A percentile compares a stretch with the other conserved stretches of the same genome.
Evolutionary conservation across 23 tunicate genomes (phyloP).

Genomic region (Corella eumyota): DNA sequence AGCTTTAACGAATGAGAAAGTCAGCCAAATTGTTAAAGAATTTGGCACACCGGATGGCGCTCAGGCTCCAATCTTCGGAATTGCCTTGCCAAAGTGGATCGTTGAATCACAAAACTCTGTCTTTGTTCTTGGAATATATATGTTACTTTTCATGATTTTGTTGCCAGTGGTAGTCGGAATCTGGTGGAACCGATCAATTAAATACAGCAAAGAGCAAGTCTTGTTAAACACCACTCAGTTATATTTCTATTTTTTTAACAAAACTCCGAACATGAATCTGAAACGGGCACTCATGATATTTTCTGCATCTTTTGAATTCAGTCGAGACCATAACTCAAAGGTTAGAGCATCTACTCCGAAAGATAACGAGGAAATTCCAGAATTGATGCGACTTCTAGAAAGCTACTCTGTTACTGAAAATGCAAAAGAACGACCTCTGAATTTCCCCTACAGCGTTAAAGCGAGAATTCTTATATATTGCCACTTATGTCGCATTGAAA

Average conservation of each 20-base stretch:
- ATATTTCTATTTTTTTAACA: conserved; percentile 69
- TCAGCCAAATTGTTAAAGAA: conserved; percentile 70
- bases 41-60: conserved; percentile 96
- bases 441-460: conserved; percentile 86
- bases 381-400: conserved; percentile 47
- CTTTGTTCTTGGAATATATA: conserved; percentile 76
- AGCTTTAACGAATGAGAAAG: conserved; percentile 68
- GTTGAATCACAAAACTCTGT: conserved; percentile 88
- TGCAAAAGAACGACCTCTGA: conserved; percentile 75
- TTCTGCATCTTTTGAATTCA: conserved; percentile 92
- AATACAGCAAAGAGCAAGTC: conserved; percentile 94
- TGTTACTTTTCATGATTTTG: conserved; percentile 62
- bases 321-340: conserved; percentile 66
- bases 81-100: conserved; percentile 97
- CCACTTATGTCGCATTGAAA: conserved; percentile 46
- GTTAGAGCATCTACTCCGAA: conserved; percentile 70
- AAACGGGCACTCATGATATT: conserved; percentile 83
- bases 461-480: conserved; percentile 69
- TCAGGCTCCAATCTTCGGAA: conserved; percentile 78
- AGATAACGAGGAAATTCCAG: conserved; percentile 89
- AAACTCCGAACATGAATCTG: conserved; percentile 85
- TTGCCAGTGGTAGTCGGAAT: conserved; percentile 84
- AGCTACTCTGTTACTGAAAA: conserved; percentile 23
- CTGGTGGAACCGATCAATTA: conserved; percentile 98
- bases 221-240: conserved; percentile 90